phyloP scores from a whole-genome alignment of 2,797 vertebrate genomes.

The Gouania willdenowi region DNA sequence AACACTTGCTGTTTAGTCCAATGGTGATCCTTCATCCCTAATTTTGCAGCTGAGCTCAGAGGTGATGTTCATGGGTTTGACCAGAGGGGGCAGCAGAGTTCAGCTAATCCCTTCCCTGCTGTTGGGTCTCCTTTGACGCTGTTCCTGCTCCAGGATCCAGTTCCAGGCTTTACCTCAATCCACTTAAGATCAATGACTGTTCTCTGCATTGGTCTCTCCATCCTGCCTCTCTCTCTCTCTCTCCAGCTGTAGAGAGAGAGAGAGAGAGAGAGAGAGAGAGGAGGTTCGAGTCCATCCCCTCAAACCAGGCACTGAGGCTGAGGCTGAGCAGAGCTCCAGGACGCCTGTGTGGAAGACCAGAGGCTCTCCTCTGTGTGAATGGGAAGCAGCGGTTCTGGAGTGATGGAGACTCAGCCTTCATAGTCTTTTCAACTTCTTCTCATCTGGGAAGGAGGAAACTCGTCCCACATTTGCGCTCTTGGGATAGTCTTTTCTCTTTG shows the following conservation, averaged over 20 bases:
- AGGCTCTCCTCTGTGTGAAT: slow-evolving; percentile 3
- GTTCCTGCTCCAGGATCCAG: slow-evolving; percentile 5
- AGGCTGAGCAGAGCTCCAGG: slow-evolving; percentile 58
- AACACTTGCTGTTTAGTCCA: too few species aligned
- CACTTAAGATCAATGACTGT: slow-evolving; percentile 44
- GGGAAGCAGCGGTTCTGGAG: slow-evolving; percentile 17
- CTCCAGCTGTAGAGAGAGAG: neutral
- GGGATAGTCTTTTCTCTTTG: slow-evolving; percentile 2
- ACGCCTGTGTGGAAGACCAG: slow-evolving; percentile 21
- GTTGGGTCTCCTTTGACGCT: neutral
- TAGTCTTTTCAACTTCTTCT: slow-evolving; percentile 49
- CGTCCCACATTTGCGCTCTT: neutral
- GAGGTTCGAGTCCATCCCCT: slow-evolving; percentile 21
- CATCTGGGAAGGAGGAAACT: slow-evolving; percentile 4
- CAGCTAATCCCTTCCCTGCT: slow-evolving; percentile 26
- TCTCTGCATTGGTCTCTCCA: slow-evolving; percentile 12
- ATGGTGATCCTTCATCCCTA: too few species aligned
- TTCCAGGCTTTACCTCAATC: slow-evolving; percentile 46
- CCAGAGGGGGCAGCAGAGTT: slow-evolving; percentile 56
- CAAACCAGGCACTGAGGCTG: slow-evolving; percentile 40
- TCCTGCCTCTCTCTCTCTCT: slow-evolving; percentile 11
- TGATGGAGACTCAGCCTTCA: slow-evolving; percentile 47
- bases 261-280: too few species aligned
- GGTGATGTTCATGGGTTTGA: slow-evolving; percentile 14
- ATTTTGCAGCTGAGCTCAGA: neutral